Evolutionary conservation across 2,888 invertebrate genomes (phyloP).

Genomic region (Drosophila koepferae): DNA sequence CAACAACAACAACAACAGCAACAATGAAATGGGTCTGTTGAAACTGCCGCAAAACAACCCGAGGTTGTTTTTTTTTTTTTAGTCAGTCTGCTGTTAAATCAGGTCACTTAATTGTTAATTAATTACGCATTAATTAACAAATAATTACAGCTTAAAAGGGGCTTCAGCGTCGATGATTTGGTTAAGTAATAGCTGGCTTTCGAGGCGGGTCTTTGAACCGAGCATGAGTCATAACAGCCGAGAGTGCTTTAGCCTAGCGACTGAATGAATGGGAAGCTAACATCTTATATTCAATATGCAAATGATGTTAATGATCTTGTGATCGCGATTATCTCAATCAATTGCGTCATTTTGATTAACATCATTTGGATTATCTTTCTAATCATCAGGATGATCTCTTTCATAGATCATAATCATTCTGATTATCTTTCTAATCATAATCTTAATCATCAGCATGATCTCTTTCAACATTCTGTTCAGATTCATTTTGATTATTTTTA

Average conservation of each 20-base stretch:
- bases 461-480: neutral
- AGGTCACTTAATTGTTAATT: conserved; percentile 61
- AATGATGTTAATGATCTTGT: neutral
- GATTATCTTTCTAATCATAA: neutral
- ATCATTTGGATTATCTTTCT: neutral
- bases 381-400: too few species aligned
- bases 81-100: conserved; percentile 69
- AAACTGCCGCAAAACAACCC: conserved; percentile 47
- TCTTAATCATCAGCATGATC: neutral
- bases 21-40: conserved; percentile 40
- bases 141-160: conserved; percentile 13
- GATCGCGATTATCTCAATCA: neutral
- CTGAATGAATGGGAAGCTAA: neutral
- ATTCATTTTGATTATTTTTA: too few species aligned
- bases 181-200: neutral
- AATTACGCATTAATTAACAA: conserved; percentile 23
- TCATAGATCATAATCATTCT: neutral
- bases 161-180: neutral
- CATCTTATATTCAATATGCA: neutral
- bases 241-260: neutral
- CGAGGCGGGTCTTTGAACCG: neutral
- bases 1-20: conserved; percentile 35
- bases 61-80: conserved; percentile 57
- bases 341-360: neutral
- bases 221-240: neutral